Evolutionary conservation across 2,797 vertebrate species (phyloP), one percentile per base, ranked within the genome.

Genomic region (Jordanella pulchra): DNA sequence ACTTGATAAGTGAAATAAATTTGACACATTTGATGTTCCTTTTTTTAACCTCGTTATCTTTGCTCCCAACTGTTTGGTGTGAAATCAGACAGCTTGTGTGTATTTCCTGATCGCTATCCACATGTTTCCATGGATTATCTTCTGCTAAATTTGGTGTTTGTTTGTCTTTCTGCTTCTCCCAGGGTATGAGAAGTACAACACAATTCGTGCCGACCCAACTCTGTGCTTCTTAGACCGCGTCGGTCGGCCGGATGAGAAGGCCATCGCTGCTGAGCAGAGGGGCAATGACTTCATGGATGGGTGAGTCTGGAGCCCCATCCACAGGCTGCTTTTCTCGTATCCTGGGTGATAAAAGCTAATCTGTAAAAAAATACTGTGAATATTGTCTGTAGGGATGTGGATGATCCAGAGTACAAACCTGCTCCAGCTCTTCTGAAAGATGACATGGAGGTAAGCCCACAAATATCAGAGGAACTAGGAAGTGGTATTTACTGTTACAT

Each of bases 111-210:
- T 28, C 12, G 0, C 28, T 80, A 60, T 81, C 71, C 72, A 1
- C 47, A 21, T 69, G 56, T 80, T 85, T 77, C 65, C 67, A 51
- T 70, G 13, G 21, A 64, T 76, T 60, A 21, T 67, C 39, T 55
- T 68, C 72, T 1, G 1, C 64, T 85, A 39, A 85, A 55, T 65
- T 53, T 55, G 3, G 3, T 67, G 63, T 82, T 69, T 87, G 69
- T 75, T 78, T 82, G 5, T 75, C 75, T 50, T 56, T 39, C 65
- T 76, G 60, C 85, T 28, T 0, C 63, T 82, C 42, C 0, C 81
- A 99, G 98, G 98, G 89, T 99, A 99, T 93, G 97, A 99, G 90
- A 99, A 99, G 88, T 99, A 99, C 85, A 99, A 99, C 93, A 99
- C 97, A 27, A 95, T 99, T 74, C 95, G 98, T 82, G 97, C 96